phyloP scores from a whole-genome alignment of 2,888 invertebrate species.

The Melanophora roralis region DNA sequence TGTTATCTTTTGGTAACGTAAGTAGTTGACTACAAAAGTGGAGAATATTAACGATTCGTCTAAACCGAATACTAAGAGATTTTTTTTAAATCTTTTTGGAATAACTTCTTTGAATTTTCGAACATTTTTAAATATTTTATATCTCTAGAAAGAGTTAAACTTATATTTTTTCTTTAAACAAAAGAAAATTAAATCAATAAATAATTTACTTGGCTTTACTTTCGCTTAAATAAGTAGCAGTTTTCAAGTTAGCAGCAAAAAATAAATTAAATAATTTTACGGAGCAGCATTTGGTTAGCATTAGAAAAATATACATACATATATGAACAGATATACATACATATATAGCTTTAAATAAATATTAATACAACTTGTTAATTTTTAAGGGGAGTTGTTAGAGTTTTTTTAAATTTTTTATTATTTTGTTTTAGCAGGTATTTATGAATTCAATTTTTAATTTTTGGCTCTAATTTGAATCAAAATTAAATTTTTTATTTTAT shows the following conservation, averaged over 20 bases:
- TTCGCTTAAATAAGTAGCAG: conserved; percentile 43
- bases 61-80: background rate
- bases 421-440: conserved; percentile 43
- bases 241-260: conserved; percentile 69
- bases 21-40: too few species aligned
- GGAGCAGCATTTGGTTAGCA: conserved; percentile 60
- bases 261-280: conserved; percentile 67
- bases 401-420: background rate
- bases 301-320: too few species aligned
- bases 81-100: background rate
- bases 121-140: background rate
- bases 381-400: conserved; percentile 21
- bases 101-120: conserved; percentile 2
- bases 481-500: conserved; percentile 11
- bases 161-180: background rate
- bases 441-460: conserved; percentile 46
- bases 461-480: conserved; percentile 39
- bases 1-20: too few species aligned
- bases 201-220: conserved; percentile 24
- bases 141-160: conserved; percentile 22
- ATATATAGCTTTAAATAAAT: conserved; percentile 43
- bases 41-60: conserved; percentile 28
- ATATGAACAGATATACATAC: conserved; percentile 44
- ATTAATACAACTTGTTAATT: conserved; percentile 62
- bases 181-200: conserved; percentile 12